Evolutionary conservation across 2,113 vertebrate species (phyloP).

Genomic region (Ammospiza nelsoni): DNA sequence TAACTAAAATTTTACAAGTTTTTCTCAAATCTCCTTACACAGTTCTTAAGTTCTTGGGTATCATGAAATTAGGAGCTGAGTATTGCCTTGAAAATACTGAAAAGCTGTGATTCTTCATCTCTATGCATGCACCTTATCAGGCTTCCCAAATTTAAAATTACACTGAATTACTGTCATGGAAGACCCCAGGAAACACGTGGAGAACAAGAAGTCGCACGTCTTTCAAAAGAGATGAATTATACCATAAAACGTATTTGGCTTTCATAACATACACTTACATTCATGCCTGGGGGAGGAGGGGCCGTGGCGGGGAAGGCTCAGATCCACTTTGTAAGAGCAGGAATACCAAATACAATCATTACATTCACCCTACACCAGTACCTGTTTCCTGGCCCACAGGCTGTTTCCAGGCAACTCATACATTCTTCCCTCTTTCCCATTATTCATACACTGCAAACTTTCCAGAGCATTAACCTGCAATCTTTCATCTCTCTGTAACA

Average conservation of each 20-base stretch:
- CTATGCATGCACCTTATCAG: background rate
- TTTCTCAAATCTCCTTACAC: background rate
- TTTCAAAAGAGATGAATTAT: background rate
- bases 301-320: rapidly evolving
- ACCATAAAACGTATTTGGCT: background rate
- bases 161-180: background rate
- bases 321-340: background rate
- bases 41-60: background rate
- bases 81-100: background rate
- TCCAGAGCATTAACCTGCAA: background rate
- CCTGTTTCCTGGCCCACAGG: background rate
- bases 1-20: background rate
- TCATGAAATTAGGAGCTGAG: background rate
- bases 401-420: constrained; percentile 22
- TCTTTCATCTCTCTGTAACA: background rate
- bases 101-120: background rate
- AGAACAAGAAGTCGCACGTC: background rate
- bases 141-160: background rate
- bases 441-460: background rate
- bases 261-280: background rate
- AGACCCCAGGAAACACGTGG: background rate
- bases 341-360: background rate
- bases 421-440: background rate
- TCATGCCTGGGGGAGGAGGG: background rate
- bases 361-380: background rate